Percentiles rank a stretch among this genome's conserved stretches.
Evolutionary conservation across 23 tunicate genomes (phyloP).

Genomic region (Halocynthia aurantium): DNA sequence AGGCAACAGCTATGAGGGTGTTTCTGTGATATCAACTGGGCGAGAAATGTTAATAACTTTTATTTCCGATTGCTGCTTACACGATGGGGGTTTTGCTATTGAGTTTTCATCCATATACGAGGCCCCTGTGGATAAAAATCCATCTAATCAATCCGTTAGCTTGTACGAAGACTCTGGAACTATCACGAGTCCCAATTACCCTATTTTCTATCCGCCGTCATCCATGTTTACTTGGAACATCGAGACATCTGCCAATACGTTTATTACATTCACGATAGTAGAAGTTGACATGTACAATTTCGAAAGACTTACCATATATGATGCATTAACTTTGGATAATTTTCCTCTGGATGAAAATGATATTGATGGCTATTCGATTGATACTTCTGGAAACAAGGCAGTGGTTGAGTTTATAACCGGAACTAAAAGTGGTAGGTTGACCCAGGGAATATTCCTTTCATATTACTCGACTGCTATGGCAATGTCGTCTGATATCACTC

Average conservation of each 20-base stretch:
- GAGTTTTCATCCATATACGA: not conserved
- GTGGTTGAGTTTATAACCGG: not conserved
- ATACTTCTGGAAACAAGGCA: not conserved
- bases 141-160: not conserved
- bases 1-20: not conserved
- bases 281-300: not conserved
- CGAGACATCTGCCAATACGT: not conserved
- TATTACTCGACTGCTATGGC: not conserved
- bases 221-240: not conserved
- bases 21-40: not conserved
- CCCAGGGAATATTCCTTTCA: not conserved
- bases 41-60: not conserved
- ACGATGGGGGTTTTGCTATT: constrained; percentile 13
- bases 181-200: not conserved
- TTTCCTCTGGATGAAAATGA: not conserved
- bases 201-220: constrained; percentile 3
- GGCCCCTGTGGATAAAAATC: not conserved
- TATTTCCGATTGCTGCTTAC: not conserved
- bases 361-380: not conserved
- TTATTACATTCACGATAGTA: not conserved
- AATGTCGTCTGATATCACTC: not conserved
- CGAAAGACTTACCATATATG: not conserved
- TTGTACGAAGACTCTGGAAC: not conserved
- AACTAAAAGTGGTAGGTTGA: not conserved
- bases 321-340: not conserved